These are phyloP conservation scores for Sarcophilus harrisii DNA, from an alignment of 2,797 vertebrate genomes.

Conservation along the genomic window DNA sequence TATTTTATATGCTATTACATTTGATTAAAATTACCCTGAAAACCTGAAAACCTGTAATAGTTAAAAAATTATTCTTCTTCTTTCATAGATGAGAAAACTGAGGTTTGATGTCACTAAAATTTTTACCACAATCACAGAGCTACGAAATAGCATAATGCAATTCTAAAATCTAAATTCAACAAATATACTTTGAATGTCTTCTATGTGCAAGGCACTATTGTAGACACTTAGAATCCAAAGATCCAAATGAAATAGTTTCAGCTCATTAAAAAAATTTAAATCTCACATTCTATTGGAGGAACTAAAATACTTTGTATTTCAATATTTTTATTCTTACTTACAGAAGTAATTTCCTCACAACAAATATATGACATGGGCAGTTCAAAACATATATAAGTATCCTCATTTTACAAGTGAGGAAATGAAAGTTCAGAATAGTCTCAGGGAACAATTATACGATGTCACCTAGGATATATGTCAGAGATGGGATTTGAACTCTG, in stretches of 20 bases:
- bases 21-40: not conserved
- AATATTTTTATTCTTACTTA: not conserved
- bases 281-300: not conserved
- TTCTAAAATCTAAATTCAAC: not conserved
- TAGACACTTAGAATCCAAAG: not conserved
- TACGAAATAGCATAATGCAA: not conserved
- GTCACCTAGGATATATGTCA: not conserved
- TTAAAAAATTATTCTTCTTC: not conserved
- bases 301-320: not conserved
- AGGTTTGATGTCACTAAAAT: not conserved
- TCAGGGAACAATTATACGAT: not conserved
- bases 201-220: not conserved
- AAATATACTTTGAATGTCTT: not conserved
- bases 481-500: not conserved
- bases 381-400: not conserved
- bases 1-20: too few relatives aligned
- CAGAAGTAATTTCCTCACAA: not conserved
- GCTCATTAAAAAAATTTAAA: too few relatives aligned
- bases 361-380: not conserved
- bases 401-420: not conserved
- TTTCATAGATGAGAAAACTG: not conserved
- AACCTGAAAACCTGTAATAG: too few relatives aligned
- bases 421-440: not conserved
- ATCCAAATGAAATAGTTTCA: too few relatives aligned
- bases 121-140: not conserved